phyloP scores from a whole-genome alignment of 2,113 vertebrate genomes.

The Progne subis region DNA sequence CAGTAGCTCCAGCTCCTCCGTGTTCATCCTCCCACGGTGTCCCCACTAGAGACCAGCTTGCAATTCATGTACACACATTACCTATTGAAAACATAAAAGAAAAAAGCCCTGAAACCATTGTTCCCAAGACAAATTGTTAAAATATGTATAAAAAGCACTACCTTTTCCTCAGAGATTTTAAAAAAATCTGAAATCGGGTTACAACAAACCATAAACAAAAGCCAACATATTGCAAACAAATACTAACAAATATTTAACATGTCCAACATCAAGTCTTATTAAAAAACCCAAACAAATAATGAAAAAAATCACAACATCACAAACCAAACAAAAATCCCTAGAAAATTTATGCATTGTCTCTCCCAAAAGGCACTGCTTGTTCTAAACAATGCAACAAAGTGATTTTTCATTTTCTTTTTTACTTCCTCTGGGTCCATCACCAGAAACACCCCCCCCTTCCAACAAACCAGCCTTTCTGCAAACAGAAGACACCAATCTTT shows the following conservation, averaged over 20 bases:
- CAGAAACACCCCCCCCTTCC: neutral
- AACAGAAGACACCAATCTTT: neutral
- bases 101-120: neutral
- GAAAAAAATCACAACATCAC: neutral
- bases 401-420: neutral
- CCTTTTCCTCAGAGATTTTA: neutral
- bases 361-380: neutral
- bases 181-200: neutral
- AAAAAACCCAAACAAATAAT: neutral
- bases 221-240: neutral
- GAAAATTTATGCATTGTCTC: neutral
- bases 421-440: neutral
- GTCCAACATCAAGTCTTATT: neutral
- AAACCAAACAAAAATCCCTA: neutral
- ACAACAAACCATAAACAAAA: neutral
- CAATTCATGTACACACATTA: conserved; percentile 83
- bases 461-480: neutral
- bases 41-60: conserved; percentile 78
- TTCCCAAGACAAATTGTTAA: neutral
- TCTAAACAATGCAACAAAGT: neutral
- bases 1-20: conserved; percentile 96
- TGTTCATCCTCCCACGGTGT: conserved; percentile 93
- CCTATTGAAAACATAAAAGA: conserved; percentile 65
- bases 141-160: neutral
- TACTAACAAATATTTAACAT: neutral